These are phyloP conservation scores for Bryconaethiops microstoma DNA, from an alignment of 2,797 vertebrate species.

Conservation along the genomic window DNA sequence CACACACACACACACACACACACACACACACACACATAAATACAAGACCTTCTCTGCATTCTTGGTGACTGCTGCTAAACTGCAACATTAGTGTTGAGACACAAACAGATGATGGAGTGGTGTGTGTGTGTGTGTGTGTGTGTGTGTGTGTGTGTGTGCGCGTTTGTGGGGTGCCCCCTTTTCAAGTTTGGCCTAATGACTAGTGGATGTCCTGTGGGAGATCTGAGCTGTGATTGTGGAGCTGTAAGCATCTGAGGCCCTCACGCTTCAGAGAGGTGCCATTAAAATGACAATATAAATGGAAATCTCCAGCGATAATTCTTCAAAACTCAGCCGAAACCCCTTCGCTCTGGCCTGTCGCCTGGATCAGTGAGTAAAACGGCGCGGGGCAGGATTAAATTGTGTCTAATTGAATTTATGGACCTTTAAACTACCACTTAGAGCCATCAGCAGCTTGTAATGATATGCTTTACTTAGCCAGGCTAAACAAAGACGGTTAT, in stretches of 20 bases:
- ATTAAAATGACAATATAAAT: constrained; percentile 90
- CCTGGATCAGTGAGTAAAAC: constrained; percentile 68
- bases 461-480: constrained; percentile 82
- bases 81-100: constrained; percentile 79
- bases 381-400: constrained; percentile 73
- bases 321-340: constrained; percentile 75
- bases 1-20: neutral
- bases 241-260: constrained; percentile 85
- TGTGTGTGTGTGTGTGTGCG: constrained; percentile 19
- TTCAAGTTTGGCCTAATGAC: constrained; percentile 76
- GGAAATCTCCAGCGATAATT: constrained; percentile 83
- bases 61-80: constrained; percentile 85
- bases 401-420: constrained; percentile 85
- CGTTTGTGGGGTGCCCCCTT: constrained; percentile 34
- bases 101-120: constrained; percentile 63
- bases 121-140: constrained; percentile 22
- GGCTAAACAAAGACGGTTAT: constrained; percentile 79
- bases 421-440: constrained; percentile 83
- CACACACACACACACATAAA: neutral
- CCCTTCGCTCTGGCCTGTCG: constrained; percentile 56
- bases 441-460: constrained; percentile 72
- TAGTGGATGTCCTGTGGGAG: constrained; percentile 78
- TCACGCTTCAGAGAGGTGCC: constrained; percentile 68
- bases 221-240: constrained; percentile 76
- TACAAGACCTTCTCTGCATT: constrained; percentile 83